Conservation (phyloP, 2,113 vertebrate species). For the Dromas ardeola region DNA sequence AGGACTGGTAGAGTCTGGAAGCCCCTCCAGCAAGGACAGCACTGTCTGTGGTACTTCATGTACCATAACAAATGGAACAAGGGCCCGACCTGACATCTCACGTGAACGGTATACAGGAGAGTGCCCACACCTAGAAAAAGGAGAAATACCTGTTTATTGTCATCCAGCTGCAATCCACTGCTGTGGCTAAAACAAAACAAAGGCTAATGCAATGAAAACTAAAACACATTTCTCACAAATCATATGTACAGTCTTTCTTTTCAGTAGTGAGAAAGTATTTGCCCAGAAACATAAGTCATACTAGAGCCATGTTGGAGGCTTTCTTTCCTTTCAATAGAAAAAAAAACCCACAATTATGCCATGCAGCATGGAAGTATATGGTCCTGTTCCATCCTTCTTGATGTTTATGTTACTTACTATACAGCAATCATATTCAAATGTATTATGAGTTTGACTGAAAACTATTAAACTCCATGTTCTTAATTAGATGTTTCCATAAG, state of each 20-base stretch:
- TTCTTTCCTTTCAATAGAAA: not conserved
- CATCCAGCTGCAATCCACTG: not conserved
- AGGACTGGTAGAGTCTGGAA: conserved; percentile 74
- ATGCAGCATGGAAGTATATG: not conserved
- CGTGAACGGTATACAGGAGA: conserved; percentile 89
- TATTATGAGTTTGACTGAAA: not conserved
- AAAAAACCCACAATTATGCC: not conserved
- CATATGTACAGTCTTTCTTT: not conserved
- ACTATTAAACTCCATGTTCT: not conserved
- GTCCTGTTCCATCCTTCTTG: not conserved
- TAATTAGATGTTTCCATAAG: not conserved
- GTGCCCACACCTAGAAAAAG: conserved; percentile 79
- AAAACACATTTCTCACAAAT: not conserved
- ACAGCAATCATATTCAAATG: not conserved
- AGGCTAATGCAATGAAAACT: not conserved
- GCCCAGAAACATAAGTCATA: not conserved
- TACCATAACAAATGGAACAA: conserved; percentile 88
- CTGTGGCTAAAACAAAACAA: not conserved
- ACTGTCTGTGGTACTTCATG: conserved; percentile 79
- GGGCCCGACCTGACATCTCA: conserved; percentile 89
- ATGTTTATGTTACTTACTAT: not conserved
- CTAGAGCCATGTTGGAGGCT: not conserved
- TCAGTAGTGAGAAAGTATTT: not conserved
- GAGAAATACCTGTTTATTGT: not conserved
- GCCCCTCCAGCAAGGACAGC: conserved; percentile 74